A percentile compares a stretch with the other conserved stretches of the same genome.
Evolutionary conservation across 2,888 invertebrate genomes (phyloP).

Genomic region (Pseudoips prasinana): DNA sequence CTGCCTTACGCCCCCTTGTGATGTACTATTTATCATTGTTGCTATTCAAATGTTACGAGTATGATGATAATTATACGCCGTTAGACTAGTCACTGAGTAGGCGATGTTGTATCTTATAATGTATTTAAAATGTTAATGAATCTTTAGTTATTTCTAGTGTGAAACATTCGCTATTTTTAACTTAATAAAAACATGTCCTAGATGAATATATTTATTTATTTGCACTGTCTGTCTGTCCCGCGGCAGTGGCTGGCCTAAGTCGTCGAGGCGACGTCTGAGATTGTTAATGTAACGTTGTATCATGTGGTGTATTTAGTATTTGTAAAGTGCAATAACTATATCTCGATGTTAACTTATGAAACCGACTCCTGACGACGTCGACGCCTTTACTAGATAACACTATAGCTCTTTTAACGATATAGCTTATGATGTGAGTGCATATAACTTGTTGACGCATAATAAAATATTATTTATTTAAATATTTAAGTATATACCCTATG

Average conservation of each 20-base stretch:
- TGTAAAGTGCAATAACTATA: slow-evolving; percentile 66
- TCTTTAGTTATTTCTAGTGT: slow-evolving; percentile 76
- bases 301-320: slow-evolving; percentile 48
- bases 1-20: slow-evolving; percentile 53
- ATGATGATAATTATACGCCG: slow-evolving; percentile 61
- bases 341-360: slow-evolving; percentile 62
- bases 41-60: slow-evolving; percentile 68
- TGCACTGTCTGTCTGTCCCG: slow-evolving; percentile 50
- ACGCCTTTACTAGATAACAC: slow-evolving; percentile 59
- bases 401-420: slow-evolving; percentile 49
- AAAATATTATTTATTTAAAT: slow-evolving; percentile 53
- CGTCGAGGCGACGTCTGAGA: slow-evolving; percentile 26
- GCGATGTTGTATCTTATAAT: slow-evolving; percentile 74
- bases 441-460: slow-evolving; percentile 76
- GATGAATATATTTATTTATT: slow-evolving; percentile 71
- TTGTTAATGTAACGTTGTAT: slow-evolving; percentile 40
- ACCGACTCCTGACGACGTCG: slow-evolving; percentile 50
- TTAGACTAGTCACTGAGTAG: slow-evolving; percentile 80
- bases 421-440: slow-evolving; percentile 59
- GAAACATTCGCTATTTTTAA: slow-evolving; percentile 70
- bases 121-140: slow-evolving; percentile 73
- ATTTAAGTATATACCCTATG: slow-evolving; percentile 43
- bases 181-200: slow-evolving; percentile 57
- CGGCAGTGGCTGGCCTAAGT: slow-evolving; percentile 30
- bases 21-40: slow-evolving; percentile 69